Conservation (phyloP, 2,888 invertebrate species). For the Mechanitis messenoides region DNA sequence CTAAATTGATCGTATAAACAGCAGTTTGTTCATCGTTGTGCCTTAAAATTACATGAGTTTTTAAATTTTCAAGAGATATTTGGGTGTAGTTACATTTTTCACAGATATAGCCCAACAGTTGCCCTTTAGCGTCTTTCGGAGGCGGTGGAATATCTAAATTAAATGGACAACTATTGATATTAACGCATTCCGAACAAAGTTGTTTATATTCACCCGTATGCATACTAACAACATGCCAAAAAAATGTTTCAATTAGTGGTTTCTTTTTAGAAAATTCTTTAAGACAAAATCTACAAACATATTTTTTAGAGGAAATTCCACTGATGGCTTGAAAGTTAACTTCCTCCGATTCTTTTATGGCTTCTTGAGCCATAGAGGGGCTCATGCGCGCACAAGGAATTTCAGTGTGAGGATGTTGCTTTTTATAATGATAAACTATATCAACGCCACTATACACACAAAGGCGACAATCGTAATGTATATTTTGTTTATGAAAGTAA, state of each 20-base stretch:
- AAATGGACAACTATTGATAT: slow-evolving; percentile 48
- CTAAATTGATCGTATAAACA: slow-evolving; percentile 61
- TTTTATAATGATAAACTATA: slow-evolving; percentile 81
- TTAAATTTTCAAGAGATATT: slow-evolving; percentile 76
- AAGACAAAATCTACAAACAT: slow-evolving; percentile 62
- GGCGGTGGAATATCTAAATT: slow-evolving; percentile 62
- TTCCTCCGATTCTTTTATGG: slow-evolving; percentile 72
- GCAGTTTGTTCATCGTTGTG: slow-evolving; percentile 70
- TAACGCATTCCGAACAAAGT: slow-evolving; percentile 78
- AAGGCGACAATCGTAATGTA: slow-evolving; percentile 74
- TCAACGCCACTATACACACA: slow-evolving; percentile 77
- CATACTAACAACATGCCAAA: slow-evolving; percentile 81
- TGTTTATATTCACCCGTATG: slow-evolving; percentile 89
- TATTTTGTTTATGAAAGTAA: slow-evolving; percentile 55
- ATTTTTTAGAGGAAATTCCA: slow-evolving; percentile 53
- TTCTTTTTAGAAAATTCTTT: slow-evolving; percentile 51
- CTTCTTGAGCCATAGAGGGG: slow-evolving; percentile 67
- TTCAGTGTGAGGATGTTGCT: slow-evolving; percentile 79
- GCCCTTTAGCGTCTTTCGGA: slow-evolving; percentile 54
- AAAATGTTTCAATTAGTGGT: slow-evolving; percentile 69
- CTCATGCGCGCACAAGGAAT: slow-evolving; percentile 79
- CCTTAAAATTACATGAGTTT: slow-evolving; percentile 77
- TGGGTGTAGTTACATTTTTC: slow-evolving; percentile 85
- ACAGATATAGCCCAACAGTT: slow-evolving; percentile 80
- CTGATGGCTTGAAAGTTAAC: slow-evolving; percentile 53